These are phyloP conservation scores for Tetranychus truncatus DNA, from an alignment of 2,888 invertebrate genomes.

Conservation along the genomic window DNA sequence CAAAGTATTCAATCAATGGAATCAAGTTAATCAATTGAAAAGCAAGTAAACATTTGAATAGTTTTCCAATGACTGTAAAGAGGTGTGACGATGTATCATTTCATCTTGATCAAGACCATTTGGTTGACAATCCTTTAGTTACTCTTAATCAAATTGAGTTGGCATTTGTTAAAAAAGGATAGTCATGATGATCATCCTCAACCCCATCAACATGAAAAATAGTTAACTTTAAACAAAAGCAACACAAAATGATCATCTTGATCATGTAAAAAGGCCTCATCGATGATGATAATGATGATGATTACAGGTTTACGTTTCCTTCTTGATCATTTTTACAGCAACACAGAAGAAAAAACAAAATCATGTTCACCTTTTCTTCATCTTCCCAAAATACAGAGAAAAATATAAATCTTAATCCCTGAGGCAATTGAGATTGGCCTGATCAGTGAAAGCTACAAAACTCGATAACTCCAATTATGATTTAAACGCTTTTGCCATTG, in stretches of 20 bases:
- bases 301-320: background rate
- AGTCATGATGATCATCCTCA: background rate
- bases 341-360: no score
- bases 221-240: background rate
- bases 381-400: background rate
- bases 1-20: background rate
- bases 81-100: background rate
- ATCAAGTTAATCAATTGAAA: background rate
- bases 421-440: background rate
- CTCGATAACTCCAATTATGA: slow-evolving; percentile 1
- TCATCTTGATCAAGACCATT: background rate
- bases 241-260: background rate
- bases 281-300: background rate
- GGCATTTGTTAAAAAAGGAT: background rate
- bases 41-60: background rate
- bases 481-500: background rate
- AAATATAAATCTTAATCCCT: background rate
- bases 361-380: background rate
- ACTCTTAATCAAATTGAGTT: background rate
- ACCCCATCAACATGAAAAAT: background rate
- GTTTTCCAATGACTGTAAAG: background rate
- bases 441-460: background rate
- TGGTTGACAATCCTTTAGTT: background rate
- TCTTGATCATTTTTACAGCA: background rate
- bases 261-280: background rate